Conservation (phyloP, 2,113 vertebrate genomes). For the Dryoscopus gambensis region DNA sequence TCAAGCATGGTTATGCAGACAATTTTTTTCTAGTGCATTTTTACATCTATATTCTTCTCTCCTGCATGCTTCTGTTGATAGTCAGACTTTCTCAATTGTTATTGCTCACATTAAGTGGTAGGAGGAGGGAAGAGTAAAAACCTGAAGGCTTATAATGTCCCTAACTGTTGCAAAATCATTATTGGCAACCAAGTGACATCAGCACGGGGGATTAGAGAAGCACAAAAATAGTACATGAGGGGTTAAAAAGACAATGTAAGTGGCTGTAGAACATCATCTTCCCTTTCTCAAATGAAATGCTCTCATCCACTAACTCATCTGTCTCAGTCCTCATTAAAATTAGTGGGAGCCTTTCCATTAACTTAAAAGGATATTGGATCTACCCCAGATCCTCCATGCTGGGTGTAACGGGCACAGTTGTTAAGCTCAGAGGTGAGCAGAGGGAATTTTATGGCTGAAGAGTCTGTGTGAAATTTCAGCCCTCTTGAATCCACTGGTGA, state of each 20-base stretch:
- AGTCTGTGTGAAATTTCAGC: neutral
- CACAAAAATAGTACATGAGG: neutral
- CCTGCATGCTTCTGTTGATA: neutral
- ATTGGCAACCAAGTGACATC: neutral
- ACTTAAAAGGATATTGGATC: constrained; percentile 12
- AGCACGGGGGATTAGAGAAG: neutral
- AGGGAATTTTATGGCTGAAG: neutral
- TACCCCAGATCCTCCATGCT: neutral
- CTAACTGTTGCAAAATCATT: neutral
- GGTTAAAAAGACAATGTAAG: neutral
- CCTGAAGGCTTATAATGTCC: neutral
- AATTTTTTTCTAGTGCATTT: neutral
- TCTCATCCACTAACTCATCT: neutral
- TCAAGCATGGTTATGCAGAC: fast-evolving
- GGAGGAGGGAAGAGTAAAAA: neutral
- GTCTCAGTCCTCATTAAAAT: constrained; percentile 12
- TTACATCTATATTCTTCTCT: neutral
- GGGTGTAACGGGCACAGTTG: neutral
- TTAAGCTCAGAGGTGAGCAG: constrained; percentile 45
- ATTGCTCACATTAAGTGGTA: neutral
- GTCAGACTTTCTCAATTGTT: neutral
- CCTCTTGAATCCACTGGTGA: neutral
- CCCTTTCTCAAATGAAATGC: neutral
- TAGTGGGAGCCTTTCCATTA: constrained; percentile 21
- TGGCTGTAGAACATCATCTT: neutral